Base-by-base conservation (phyloP, 2,797 vertebrate species). In the Gallinago solitaria region DNA sequence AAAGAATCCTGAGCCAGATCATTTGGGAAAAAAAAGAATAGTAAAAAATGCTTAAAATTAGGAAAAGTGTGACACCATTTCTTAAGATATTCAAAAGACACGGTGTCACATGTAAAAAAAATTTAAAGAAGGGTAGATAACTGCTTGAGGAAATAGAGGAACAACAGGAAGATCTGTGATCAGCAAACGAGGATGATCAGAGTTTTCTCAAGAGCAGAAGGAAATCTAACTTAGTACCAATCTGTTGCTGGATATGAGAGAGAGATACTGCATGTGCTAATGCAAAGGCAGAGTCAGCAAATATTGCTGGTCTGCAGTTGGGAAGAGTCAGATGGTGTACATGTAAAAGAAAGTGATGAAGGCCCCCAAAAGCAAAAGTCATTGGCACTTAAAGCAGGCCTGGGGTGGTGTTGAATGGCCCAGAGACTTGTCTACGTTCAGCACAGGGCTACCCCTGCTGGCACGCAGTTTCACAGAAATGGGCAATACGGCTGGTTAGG, bases 401-500 rank as follows among this genome's bases (percentile, higher is more conserved):
- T 23, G 30, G 21, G 19, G 16, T 53, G 75, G n/a, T 2, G 30
- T 56, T 47, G 35, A 27, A 25, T 35, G 70, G 28, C 25, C 24
- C 56, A 45, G 48, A 41, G 35, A 10, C 16, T 51, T 25, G 33
- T 15, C 41, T 37, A 53, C 1, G 0, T 11, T 54, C 3, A 3
- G 45, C 45, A 27, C 60, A n/a, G 32, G 51, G 70, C 39, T 59
- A 9, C 32, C 59, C 28, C 43, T 79, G 35, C 2, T 2, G 63
- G 41, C 45, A 7, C 15, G 24, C 41, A 4, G 3, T 15, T 51
- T 20, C 0, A 0, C 1, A 53, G 33, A 33, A 57, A 48, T 0
- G 1, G 48, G 43, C 14, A 18, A 2, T n/a, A 3, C 16, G 0
- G 0, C 25, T 4, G 2, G 24, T 61, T n/a, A 9, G 5, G 57